Base-by-base conservation (phyloP, 2,797 vertebrate genomes). In the Sylvia borin region DNA sequence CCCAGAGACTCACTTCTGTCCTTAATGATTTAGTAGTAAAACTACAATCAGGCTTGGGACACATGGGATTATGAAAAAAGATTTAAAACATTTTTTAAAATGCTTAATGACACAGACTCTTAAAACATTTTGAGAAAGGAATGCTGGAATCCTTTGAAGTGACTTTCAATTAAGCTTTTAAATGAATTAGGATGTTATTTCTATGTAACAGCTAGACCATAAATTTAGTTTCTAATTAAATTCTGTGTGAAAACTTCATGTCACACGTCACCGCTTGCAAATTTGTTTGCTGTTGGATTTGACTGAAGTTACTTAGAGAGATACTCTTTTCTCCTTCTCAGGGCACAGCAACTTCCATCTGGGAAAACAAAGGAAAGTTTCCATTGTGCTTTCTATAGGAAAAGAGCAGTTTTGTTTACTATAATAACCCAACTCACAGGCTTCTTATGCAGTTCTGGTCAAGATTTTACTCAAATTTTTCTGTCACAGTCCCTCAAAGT, bases 171-270 rank as follows among this genome's bases (percentile, higher is more conserved):
- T 80, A 74, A 73, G 31, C 13, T 85, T 93, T 89, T 82, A 60
- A 83, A 92, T 26, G 2, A 93, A 91, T 88, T 85, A 85, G 50
- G 32, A 54, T 71, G 60, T 66, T 70, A 53, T 93, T 91, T 87
- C 51, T 89, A 18, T 67, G 25, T 50, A 85, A 85, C 36, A 83
- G 27, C 60, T 67, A 85, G 87, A 60, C 34, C 32, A 67, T 77
- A 89, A 79, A 78, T 85, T 65, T 87, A 7, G 12, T 79, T 85
- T 68, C 71, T 77, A 76, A 93, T 87, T 92, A 94, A 91, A 77
- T 57, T 38, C 16, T 55, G 36, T 36, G 26, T 79, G 68, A 80
- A 92, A 85, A 62, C 43, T 70, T 62, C 34, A 36, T 1, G 5
- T 82, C n/a, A 78, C 25, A 60, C 0, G 1, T 85, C 65, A 72